A percentile compares a stretch with the other conserved stretches of the same genome.
Conservation (phyloP, 2,797 vertebrate genomes). For the Nyctalus aviator region DNA sequence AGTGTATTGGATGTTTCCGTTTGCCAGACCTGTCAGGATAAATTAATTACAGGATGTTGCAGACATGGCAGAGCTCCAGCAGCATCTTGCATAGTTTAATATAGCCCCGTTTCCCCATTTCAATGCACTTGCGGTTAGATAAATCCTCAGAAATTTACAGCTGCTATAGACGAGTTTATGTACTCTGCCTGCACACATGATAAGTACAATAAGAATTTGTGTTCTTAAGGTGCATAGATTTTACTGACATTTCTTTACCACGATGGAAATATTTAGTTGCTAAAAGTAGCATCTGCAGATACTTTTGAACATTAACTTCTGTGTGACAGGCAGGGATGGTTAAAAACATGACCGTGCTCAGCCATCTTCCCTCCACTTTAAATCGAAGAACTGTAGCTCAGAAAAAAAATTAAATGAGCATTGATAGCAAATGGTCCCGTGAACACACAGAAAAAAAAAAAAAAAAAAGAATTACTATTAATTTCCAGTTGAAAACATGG, state of each 20-base stretch:
- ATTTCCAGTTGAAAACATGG: slow-evolving; percentile 72
- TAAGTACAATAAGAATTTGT: slow-evolving; percentile 88
- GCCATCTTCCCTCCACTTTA: slow-evolving; percentile 3
- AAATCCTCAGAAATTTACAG: slow-evolving; percentile 95
- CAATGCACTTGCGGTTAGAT: slow-evolving; percentile 96
- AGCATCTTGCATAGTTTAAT: slow-evolving; percentile 95
- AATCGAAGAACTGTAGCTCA: slow-evolving; percentile 21
- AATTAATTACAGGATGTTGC: slow-evolving; percentile 99
- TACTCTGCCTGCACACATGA: slow-evolving; percentile 89
- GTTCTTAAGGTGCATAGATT: slow-evolving; percentile 88
- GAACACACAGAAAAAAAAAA: slow-evolving; percentile 54
- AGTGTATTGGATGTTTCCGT: slow-evolving; percentile 99
- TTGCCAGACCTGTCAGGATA: slow-evolving; percentile 98
- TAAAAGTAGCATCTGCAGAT: slow-evolving; percentile 79
- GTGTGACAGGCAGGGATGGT: slow-evolving; percentile 58
- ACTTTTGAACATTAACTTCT: slow-evolving; percentile 65
- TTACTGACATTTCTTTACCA: slow-evolving; percentile 85
- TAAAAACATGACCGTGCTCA: slow-evolving; percentile 6
- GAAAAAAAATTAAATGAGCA: slow-evolving; percentile 50
- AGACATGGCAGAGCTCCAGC: slow-evolving; percentile 94
- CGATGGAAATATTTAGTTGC: slow-evolving; percentile 82
- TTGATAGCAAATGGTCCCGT: slow-evolving; percentile 45
- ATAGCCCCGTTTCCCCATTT: slow-evolving; percentile 98
- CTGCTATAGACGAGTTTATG: slow-evolving; percentile 94
- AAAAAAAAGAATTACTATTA: slow-evolving; percentile 29